Base-by-base conservation (phyloP, 2,888 invertebrate genomes). In the Capitulum mitella region DNA sequence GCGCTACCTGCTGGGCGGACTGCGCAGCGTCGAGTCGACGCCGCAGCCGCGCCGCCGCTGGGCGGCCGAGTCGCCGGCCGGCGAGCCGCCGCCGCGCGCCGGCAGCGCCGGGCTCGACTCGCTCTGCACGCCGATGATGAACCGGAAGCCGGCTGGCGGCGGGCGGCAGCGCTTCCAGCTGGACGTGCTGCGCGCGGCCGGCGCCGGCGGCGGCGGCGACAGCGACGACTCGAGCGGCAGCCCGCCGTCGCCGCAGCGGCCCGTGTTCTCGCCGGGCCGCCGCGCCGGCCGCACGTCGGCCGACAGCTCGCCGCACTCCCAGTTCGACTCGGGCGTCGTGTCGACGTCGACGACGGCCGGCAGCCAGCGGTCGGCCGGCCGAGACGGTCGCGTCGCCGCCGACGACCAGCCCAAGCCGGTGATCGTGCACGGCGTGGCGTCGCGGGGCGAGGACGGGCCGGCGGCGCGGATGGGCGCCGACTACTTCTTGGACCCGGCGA, bases 11-110 rank as follows among this genome's bases (percentile, higher is more conserved):
- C 89, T 85, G 80, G 82, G 83, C 70, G 82, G 82, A 61, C 80
- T 82, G 80, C 79, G 83, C 83, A 91, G 91, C 3, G 90, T 91
- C 80, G 91, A 91, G 83, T 91, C 90, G 82, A 91, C 91, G 46
- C 91, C 91, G 76, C 83, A 84, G 81, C 83, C 84, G 51, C 82
- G 83, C 16, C 78, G 84, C 34, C 83, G 84, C 22, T 80, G 83
- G 40, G 78, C 78, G n/a, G 81, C 78, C 19, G 79, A 78, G 10
- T 58, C 78, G 29, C 74, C 79, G n/a, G 79, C 79, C 32, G 80
- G 79, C 37, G 79, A 75, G 70, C 78, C 80, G 58, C 79, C 79
- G 29, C 79, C 79, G 58, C 78, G 80, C 34, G 80, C 79, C 22
- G 79, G 78, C 78, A 82, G 80, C 76, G 79, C 80, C 34, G 81